phyloP scores from a whole-genome alignment of 2,113 vertebrate species.

The Taurulus bubalis region DNA sequence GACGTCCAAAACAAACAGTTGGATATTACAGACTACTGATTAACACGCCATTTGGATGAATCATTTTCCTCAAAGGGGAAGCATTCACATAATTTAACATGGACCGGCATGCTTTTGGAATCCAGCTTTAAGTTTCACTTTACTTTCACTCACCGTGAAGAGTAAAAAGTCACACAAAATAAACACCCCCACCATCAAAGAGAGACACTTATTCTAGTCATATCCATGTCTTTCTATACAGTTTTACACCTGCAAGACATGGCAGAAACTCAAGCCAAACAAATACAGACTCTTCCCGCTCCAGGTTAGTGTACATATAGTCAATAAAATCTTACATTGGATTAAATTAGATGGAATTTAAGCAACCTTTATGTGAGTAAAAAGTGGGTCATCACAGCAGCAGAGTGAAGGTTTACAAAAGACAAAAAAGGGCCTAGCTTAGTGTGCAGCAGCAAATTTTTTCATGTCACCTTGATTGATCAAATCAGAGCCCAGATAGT shows the following conservation, averaged over 20 bases:
- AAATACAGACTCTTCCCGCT: constrained; percentile 22
- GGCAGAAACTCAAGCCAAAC: constrained; percentile 54
- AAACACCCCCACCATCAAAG: constrained; percentile 7
- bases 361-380: constrained; percentile 1
- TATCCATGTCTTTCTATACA: constrained; percentile 11
- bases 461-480: neutral
- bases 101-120: neutral
- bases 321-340: constrained; percentile 34
- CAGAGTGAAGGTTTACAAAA: neutral
- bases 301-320: constrained; percentile 4
- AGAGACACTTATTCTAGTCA: neutral
- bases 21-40: constrained; percentile 59
- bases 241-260: constrained; percentile 25
- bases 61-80: constrained; percentile 41
- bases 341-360: constrained; percentile 50
- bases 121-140: neutral
- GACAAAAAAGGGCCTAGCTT: constrained; percentile 28
- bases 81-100: neutral
- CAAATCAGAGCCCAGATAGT: neutral
- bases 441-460: constrained; percentile 2
- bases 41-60: constrained; percentile 51
- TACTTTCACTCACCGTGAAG: constrained; percentile 13
- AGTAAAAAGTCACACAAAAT: neutral
- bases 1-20: constrained; percentile 69
- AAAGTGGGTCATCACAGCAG: constrained; percentile 35